Evolutionary conservation across 2,113 vertebrate genomes (phyloP), one percentile per base, ranked within the genome.

Genomic region (Datnioides undecimradiatus): DNA sequence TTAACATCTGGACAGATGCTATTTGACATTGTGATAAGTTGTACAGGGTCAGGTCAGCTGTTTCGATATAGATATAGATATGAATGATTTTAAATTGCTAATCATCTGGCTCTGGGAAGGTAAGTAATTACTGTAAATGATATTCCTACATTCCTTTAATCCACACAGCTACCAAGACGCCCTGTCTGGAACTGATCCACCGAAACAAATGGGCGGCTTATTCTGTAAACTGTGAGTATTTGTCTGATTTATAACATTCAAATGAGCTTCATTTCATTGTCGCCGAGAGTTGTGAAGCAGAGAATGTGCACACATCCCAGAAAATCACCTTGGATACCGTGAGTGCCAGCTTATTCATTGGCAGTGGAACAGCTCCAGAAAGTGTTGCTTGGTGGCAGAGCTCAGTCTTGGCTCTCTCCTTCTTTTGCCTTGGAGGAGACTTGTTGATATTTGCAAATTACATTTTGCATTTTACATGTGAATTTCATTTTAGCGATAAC

Each of bases 361-460:
- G 52, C 54, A 45, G 31, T 38, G 55, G 49, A 73, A 34, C 68
- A 38, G 62, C 71, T 71, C 71, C 76, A 84, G 70, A 52, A 59
- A 64, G 62, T 77, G 68, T 45, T 81, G 83, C 68, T 71, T 76
- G 65, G 54, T 59, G 70, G 70, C 76, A 65, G 41, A 27, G 52
- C 51, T 62, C 38, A 46, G 46, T 67, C 73, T 76, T 76, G 72
- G 66, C 83, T 67, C 49, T 23, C 13, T 29, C 23, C 4, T 17
- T 34, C 66, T 69, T 41, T 57, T 41, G 62, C 76, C 76, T 73
- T 13, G 10, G 71, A 80, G 79, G 40, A 76, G 67, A 85, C 82
- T 85, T 82, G 76, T 83, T 85, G 82, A 73, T 83, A 69, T 76
- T 60, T 6, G 5, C 52, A 77, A 83, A 86, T 83, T 40, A 72